Evolutionary conservation across 2,888 invertebrate genomes (phyloP), one percentile per base, ranked within the genome.

Genomic region (Orthosia gracilis): DNA sequence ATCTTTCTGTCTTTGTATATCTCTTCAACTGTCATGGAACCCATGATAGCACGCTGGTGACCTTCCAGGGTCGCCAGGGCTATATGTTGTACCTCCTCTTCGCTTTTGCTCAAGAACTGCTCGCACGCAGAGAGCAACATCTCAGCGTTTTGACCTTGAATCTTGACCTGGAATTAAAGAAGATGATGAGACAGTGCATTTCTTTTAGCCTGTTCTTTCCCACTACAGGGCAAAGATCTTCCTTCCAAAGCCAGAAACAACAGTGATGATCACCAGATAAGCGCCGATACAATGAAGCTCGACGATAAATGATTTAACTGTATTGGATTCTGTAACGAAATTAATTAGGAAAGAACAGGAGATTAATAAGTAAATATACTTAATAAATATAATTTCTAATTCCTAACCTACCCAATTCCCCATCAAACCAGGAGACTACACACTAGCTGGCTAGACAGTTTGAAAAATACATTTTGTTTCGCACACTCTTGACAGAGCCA

Each of bases 1-100:
- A 99, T 99, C 95, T 99, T 99, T 73, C 99, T 97, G 92, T 99
- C 99, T 92, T 99, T 99, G 94, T 99, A 99, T 91, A 99, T 99
- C 95, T 99, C 99, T 96, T 99, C 99, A 5, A 99, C 99, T 1
- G 99, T 99, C 99, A 99, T 99, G 82, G 98, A 98, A 49, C 99
- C 99, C 99, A 99, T 99, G 82, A 99, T 99, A 84, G 99, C 99
- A 83, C 99, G 97, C 94, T 99, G 99, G 92, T 99, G 99, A 69
- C 99, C 99, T 95, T 99, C 99, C 40, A 99, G 95, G 57, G 99
- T 99, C 54, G 99, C 99, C 78, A 99, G 97, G 40, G 99, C 99
- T 94, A 99, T 98, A 92, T 98, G 98, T 90, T 98, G 98, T 87
- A 99, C 99, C 94, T 99, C 99, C 15, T 97, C 94, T 90, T 99